phyloP scores from a whole-genome alignment of 2,888 invertebrate genomes.

The Monoplex corrugatus region DNA sequence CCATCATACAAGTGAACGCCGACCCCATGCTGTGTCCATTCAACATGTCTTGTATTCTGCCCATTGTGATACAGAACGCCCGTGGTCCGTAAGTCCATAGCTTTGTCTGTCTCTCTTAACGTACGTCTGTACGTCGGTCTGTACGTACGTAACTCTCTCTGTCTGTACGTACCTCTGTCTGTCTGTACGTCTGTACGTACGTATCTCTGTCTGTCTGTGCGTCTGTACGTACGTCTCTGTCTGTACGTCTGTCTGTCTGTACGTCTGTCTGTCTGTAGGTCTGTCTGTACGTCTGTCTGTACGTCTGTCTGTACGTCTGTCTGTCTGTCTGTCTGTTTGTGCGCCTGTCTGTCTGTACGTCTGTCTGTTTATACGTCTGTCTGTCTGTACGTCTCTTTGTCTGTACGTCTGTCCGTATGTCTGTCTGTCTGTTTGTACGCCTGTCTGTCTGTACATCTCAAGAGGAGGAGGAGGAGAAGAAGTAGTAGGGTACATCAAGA shows the following conservation, averaged over 20 bases:
- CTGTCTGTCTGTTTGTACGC: neutral
- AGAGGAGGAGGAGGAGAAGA: too few species aligned
- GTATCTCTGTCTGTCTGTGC: neutral
- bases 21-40: neutral
- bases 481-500: too few species aligned
- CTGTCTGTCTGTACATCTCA: neutral
- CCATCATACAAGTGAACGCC: neutral
- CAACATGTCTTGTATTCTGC: slow-evolving; percentile 5
- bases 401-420: neutral
- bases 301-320: too few species aligned
- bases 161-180: neutral
- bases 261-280: too few species aligned
- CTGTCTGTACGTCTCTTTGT: neutral
- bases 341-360: too few species aligned
- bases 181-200: neutral
- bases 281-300: too few species aligned
- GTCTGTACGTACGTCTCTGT: neutral
- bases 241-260: too few species aligned
- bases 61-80: neutral
- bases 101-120: neutral
- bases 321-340: too few species aligned
- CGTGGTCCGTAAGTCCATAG: neutral
- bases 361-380: neutral
- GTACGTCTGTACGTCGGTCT: neutral
- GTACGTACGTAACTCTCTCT: neutral